These are phyloP conservation scores for Morpho achilles DNA, from an alignment of 2,888 invertebrate genomes.

Conservation along the genomic window DNA sequence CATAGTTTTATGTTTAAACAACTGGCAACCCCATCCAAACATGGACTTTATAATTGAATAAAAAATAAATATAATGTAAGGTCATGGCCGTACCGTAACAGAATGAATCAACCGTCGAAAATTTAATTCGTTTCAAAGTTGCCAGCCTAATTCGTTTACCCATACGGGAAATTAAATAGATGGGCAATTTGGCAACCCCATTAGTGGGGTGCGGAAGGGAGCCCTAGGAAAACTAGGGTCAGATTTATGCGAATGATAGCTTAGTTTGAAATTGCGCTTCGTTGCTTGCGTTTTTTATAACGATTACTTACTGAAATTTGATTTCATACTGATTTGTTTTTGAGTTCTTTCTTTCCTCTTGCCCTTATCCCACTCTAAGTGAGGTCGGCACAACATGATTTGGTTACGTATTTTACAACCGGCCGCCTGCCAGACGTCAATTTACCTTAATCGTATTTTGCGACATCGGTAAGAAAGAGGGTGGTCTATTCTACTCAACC, in stretches of 20 bases:
- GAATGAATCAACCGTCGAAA: conserved; percentile 65
- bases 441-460: no score
- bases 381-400: no score
- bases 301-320: no score
- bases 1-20: neutral
- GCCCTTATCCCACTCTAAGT: no score
- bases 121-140: conserved; percentile 74
- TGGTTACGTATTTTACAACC: no score
- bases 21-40: conserved; percentile 15
- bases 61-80: conserved; percentile 27
- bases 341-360: no score
- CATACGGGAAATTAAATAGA: conserved; percentile 77
- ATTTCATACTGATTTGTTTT: no score
- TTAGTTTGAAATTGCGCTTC: conserved; percentile 2
- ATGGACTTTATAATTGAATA: conserved; percentile 38
- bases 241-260: conserved; percentile 48
- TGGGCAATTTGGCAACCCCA: conserved; percentile 75
- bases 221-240: conserved; percentile 55
- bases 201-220: conserved; percentile 53
- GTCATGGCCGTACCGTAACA: conserved; percentile 15
- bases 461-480: no score
- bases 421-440: no score
- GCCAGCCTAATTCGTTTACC: conserved; percentile 75
- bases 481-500: no score
- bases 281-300: neutral